Conservation (phyloP, 1,140 invertebrate genomes). For the Drosophila miranda region DNA sequence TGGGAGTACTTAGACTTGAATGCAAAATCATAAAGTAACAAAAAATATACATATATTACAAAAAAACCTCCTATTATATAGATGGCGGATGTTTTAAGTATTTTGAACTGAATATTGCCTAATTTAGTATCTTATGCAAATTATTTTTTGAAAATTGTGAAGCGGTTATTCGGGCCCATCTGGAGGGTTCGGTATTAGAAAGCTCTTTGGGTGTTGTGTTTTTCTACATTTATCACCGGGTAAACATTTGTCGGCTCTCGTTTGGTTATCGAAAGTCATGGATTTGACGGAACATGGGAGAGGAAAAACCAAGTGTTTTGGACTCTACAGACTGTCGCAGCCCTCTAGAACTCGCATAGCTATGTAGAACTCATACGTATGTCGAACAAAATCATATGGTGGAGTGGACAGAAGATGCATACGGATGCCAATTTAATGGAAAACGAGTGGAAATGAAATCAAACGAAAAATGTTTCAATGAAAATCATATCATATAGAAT, state of each 20-base stretch:
- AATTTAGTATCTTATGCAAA: slow-evolving; percentile 47
- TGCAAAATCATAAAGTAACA: too few species aligned
- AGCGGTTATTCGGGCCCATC: slow-evolving; percentile 44
- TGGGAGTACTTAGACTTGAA: too few species aligned
- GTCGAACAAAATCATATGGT: slow-evolving; percentile 47
- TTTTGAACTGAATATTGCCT: too few species aligned
- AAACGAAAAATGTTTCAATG: slow-evolving; percentile 12
- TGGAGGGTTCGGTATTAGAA: slow-evolving; percentile 29
- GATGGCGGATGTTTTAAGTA: too few species aligned
- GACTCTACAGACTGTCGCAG: slow-evolving; percentile 45
- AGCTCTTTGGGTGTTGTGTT: slow-evolving; percentile 23
- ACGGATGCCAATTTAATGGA: slow-evolving; percentile 49
- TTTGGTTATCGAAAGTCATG: slow-evolving; percentile 76
- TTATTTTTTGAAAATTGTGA: slow-evolving; percentile 19
- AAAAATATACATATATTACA: too few species aligned
- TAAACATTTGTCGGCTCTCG: slow-evolving; percentile 52
- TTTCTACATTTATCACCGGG: slow-evolving; percentile 29
- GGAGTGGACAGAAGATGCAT: slow-evolving; percentile 22
- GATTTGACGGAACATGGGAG: slow-evolving; percentile 65
- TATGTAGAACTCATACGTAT: slow-evolving; percentile 42
- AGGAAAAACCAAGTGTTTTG: slow-evolving; percentile 55
- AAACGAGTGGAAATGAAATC: slow-evolving; percentile 5
- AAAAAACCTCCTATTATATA: too few species aligned
- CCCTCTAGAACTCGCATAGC: slow-evolving; percentile 43
- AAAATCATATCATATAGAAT: slow-evolving; percentile 27